Evolutionary conservation across 2,797 vertebrate species (phyloP).

Genomic region (Tamandua tetradactyla): DNA sequence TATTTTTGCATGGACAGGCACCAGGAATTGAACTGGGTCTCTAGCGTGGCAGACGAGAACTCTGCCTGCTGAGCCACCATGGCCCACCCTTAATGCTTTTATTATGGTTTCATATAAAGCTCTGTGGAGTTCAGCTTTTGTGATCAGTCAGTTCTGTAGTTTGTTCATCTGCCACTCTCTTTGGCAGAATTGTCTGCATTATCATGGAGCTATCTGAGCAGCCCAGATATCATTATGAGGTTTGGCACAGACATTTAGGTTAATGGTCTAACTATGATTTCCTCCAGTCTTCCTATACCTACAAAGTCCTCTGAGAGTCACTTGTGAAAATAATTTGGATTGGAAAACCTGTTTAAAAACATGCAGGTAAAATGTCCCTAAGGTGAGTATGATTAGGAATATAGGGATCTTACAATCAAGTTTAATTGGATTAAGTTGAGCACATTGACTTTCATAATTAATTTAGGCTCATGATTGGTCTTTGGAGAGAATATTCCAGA

Average conservation of each 20-base stretch:
- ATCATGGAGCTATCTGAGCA: conserved; percentile 28
- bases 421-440: conserved; percentile 82
- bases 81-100: not conserved
- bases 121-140: not conserved
- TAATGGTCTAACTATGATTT: conserved; percentile 69
- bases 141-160: conserved; percentile 4
- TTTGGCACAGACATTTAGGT: conserved; percentile 54
- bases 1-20: no score
- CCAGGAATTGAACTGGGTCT: no score
- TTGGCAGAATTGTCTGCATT: conserved; percentile 23
- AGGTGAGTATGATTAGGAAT: conserved; percentile 78
- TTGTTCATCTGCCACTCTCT: not conserved
- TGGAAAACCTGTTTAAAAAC: conserved; percentile 75
- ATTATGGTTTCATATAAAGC: not conserved
- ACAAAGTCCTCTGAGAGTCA: conserved; percentile 68
- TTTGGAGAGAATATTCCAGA: conserved; percentile 56
- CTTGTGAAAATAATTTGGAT: conserved; percentile 73
- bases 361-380: conserved; percentile 75
- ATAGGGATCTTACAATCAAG: conserved; percentile 81
- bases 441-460: conserved; percentile 83
- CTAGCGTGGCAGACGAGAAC: no score
- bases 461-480: conserved; percentile 81
- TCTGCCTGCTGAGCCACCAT: no score
- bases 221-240: conserved; percentile 4
- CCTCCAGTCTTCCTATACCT: conserved; percentile 12